A percentile compares a stretch with the other conserved stretches of the same genome.
Conservation (phyloP, 1,140 invertebrate species). For the Trichonephila clavipes region DNA sequence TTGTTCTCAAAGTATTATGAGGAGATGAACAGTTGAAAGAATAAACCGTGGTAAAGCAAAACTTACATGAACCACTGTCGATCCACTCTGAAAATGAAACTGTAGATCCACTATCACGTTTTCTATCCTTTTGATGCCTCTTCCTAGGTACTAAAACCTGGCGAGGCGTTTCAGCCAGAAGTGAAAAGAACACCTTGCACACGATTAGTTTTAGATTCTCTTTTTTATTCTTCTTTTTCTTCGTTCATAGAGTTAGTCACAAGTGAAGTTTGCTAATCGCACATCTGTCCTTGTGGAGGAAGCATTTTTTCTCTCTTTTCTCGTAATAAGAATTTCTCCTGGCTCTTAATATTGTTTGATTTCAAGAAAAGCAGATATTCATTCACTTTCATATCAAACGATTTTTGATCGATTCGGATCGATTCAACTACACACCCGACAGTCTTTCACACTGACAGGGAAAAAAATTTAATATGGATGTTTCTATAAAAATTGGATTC, state of each 20-base stretch:
- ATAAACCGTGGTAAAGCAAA: background rate
- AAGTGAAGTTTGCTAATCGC: background rate
- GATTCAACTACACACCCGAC: too few species aligned
- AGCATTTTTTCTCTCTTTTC: too few species aligned
- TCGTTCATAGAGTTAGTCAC: background rate
- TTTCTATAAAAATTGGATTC: too few species aligned
- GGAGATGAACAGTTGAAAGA: background rate
- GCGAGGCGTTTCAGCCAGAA: background rate
- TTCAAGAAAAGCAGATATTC: too few species aligned
- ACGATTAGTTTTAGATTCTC: background rate
- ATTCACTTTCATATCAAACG: too few species aligned
- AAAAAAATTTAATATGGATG: too few species aligned
- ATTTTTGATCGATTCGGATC: too few species aligned
- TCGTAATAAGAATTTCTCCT: too few species aligned
- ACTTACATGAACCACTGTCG: background rate
- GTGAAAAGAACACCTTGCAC: constrained; percentile 6
- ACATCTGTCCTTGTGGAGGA: background rate
- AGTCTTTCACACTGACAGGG: too few species aligned
- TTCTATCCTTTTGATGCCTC: background rate
- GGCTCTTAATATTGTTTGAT: too few species aligned
- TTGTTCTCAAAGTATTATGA: background rate
- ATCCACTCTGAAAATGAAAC: background rate
- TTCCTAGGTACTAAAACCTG: background rate
- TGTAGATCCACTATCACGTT: background rate
- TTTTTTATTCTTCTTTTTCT: background rate